Conservation (phyloP, 2,797 vertebrate genomes). For the Paguma larvata region DNA sequence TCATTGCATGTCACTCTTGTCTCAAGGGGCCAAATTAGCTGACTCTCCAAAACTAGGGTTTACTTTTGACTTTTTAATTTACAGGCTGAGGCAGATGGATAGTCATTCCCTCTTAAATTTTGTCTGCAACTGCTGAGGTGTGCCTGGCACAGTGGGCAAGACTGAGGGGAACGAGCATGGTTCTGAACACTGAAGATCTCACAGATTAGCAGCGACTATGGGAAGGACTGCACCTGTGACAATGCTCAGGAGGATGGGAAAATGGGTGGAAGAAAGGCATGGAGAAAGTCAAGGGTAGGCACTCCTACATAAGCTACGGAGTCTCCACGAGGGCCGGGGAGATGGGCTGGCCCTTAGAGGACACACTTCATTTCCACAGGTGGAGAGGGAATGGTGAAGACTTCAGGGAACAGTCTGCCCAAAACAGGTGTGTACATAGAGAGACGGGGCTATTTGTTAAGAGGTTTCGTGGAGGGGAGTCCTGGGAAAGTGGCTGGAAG, state of each 20-base stretch:
- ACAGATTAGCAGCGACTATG: neutral
- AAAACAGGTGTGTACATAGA: neutral
- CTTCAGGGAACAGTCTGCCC: neutral
- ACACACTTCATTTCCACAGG: neutral
- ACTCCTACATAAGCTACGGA: fast-evolving
- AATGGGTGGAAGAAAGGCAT: neutral
- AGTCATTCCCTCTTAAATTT: neutral
- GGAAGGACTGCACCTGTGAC: fast-evolving
- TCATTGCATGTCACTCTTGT: conserved; percentile 31
- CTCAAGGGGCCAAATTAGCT: conserved; percentile 45
- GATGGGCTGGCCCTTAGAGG: neutral
- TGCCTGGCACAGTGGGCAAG: fast-evolving
- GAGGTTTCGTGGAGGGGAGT: neutral
- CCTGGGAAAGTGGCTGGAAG: neutral
- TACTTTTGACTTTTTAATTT: conserved; percentile 62
- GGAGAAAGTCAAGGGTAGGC: neutral
- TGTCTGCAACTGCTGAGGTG: neutral
- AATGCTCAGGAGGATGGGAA: neutral
- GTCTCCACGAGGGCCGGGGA: fast-evolving
- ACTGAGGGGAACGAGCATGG: neutral
- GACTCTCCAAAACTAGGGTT: conserved; percentile 42
- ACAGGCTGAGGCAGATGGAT: neutral
- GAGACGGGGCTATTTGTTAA: neutral
- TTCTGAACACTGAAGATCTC: neutral
- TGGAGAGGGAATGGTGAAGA: too few relatives aligned